phyloP scores from a whole-genome alignment of 1,140 invertebrate genomes.

The Colletes latitarsis region DNA sequence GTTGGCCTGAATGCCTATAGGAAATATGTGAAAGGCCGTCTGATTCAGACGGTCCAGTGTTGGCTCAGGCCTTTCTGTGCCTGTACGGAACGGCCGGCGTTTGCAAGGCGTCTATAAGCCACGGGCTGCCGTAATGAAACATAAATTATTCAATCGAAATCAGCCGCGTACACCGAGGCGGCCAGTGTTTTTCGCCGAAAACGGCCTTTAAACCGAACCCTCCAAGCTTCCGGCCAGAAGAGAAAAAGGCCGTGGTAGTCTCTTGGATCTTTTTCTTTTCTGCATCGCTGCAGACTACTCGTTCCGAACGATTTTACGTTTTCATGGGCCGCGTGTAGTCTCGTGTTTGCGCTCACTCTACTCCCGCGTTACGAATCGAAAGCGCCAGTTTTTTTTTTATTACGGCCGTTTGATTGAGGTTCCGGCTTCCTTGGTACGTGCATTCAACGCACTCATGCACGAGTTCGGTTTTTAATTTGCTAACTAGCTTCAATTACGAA shows the following conservation, averaged over 20 bases:
- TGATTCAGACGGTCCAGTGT: slow-evolving; percentile 72
- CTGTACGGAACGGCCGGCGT: slow-evolving; percentile 73
- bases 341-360: slow-evolving; percentile 49
- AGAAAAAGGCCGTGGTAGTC: slow-evolving; percentile 61
- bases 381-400: slow-evolving; percentile 20
- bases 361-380: slow-evolving; percentile 52
- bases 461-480: slow-evolving; percentile 35
- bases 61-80: slow-evolving; percentile 75
- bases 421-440: slow-evolving; percentile 31
- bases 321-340: slow-evolving; percentile 57
- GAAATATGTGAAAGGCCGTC: slow-evolving; percentile 79
- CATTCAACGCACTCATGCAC: slow-evolving; percentile 10
- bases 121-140: slow-evolving; percentile 77
- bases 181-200: slow-evolving; percentile 62
- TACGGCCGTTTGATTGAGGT: slow-evolving; percentile 45
- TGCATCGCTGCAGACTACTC: slow-evolving; percentile 47
- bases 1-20: slow-evolving; percentile 77
- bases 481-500: slow-evolving; percentile 21
- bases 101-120: slow-evolving; percentile 80
- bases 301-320: slow-evolving; percentile 61
- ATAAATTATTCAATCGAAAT: slow-evolving; percentile 82
- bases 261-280: slow-evolving; percentile 53
- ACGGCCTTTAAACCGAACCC: slow-evolving; percentile 73
- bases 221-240: slow-evolving; percentile 59
- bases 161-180: slow-evolving; percentile 69